Evolutionary conservation across 2,113 vertebrate genomes (phyloP).

Genomic region (Brachirus orientalis): DNA sequence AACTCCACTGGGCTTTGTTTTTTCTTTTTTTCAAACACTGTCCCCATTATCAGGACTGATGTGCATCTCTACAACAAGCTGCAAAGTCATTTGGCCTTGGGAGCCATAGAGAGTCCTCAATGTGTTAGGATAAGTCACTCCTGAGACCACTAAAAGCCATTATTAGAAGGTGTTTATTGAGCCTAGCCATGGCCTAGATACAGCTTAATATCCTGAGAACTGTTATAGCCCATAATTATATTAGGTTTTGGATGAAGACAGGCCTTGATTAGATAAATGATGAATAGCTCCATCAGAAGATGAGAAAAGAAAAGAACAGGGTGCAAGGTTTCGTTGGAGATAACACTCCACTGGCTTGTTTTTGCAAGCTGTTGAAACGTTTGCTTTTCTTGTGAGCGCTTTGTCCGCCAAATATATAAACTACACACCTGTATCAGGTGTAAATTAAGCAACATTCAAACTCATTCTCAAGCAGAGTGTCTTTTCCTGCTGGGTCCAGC

Average conservation of each 20-base stretch:
- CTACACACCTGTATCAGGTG: background rate
- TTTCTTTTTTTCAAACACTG: constrained; percentile 13
- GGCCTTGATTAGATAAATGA: constrained; percentile 73
- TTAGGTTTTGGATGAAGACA: constrained; percentile 71
- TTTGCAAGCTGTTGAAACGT: constrained; percentile 24
- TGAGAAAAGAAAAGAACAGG: constrained; percentile 22
- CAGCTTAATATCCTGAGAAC: constrained; percentile 72
- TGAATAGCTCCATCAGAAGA: constrained; percentile 59
- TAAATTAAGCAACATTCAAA: constrained; percentile 3
- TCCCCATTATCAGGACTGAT: constrained; percentile 72
- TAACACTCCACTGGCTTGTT: constrained; percentile 41
- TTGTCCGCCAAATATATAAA: background rate
- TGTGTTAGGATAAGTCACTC: constrained; percentile 71
- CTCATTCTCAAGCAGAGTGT: constrained; percentile 1
- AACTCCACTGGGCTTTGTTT: constrained; percentile 41
- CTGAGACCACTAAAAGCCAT: constrained; percentile 76
- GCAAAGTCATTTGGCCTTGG: constrained; percentile 71
- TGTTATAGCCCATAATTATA: constrained; percentile 74
- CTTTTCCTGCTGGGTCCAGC: background rate
- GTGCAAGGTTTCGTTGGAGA: constrained; percentile 28
- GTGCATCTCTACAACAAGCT: constrained; percentile 63
- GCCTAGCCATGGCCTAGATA: constrained; percentile 71
- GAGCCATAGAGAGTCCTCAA: constrained; percentile 61
- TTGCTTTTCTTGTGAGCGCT: constrained; percentile 6
- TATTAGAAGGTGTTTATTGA: constrained; percentile 79